phyloP scores from a whole-genome alignment of 2,888 invertebrate species.

The Sphaerophoria taeniata region DNA sequence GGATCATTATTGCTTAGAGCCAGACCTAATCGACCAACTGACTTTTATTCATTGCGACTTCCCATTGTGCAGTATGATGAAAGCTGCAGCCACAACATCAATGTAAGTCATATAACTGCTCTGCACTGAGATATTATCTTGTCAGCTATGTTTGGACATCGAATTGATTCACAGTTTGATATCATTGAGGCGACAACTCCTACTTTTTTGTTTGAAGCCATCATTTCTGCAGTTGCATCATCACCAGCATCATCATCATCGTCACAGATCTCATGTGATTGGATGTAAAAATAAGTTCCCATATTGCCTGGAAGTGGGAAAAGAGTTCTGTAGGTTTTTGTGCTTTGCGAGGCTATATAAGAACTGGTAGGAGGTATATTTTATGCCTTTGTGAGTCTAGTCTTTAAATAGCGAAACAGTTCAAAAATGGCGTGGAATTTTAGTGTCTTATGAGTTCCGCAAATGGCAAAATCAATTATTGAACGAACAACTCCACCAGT shows the following conservation, averaged over 20 bases:
- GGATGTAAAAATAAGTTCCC: constrained; percentile 37
- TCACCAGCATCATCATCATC: neutral
- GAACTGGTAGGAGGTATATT: constrained; percentile 13
- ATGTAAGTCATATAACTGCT: neutral
- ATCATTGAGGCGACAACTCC: constrained; percentile 19
- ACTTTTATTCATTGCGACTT: too few species aligned
- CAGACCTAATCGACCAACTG: constrained; percentile 5
- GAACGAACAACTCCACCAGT: too few species aligned
- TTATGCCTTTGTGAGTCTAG: neutral
- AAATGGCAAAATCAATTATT: neutral
- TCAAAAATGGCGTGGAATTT: neutral
- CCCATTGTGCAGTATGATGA: neutral
- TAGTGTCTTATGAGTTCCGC: neutral
- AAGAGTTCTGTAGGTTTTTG: constrained; percentile 4
- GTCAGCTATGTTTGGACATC: constrained; percentile 44
- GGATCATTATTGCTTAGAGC: constrained; percentile 38
- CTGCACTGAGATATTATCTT: constrained; percentile 45
- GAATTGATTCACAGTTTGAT: constrained; percentile 33
- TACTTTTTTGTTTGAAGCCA: neutral
- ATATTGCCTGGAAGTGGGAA: constrained; percentile 15
- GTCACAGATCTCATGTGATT: constrained; percentile 18
- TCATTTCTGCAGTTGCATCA: neutral
- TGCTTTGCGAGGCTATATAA: neutral
- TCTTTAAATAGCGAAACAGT: neutral
- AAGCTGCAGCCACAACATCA: neutral